Base-by-base conservation (phyloP, 2,888 invertebrate genomes). In the Lithodes maja region DNA sequence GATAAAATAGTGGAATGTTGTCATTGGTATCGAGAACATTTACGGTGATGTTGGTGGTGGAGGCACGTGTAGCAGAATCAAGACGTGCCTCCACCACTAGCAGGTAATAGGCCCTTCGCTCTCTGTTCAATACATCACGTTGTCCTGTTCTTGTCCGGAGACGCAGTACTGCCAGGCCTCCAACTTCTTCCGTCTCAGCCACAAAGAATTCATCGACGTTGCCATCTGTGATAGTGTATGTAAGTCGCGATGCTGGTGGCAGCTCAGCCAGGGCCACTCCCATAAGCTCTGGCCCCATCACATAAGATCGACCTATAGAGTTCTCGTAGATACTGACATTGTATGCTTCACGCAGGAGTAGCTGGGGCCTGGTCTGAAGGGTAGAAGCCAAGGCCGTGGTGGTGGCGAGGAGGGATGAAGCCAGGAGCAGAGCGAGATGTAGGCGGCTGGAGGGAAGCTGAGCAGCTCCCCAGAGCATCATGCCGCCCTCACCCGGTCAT, bases 261-360 rank as follows among this genome's bases (percentile, higher is more conserved):
- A 94, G 93, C 93, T 94, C 17, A 33, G 68, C 82, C 91, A 96
- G 93, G 90, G 94, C 94, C 92, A 98, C 96, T 91, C 98, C 99
- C 95, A 98, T 97, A 92, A 96, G 96, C 87, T 96, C 96, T 92
- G 96, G 96, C 92, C 95, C 96, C 71, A 96, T 95, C 90, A 94
- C 93, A 94, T 96, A 97, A n/a, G 97, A 97, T 94, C 97, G 97
- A 90, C 97, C 97, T 90, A 97, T 95, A 93, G 97, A 97, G 95
- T 99, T 98, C 94, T 99, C 99, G 89, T 97, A 96, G 93, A 99
- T 97, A 93, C 96, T 96, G 93, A 97, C 97, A 95, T 98, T 98
- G 95, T 98, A 99, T 52, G 95, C 94, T 69, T 95, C 93, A 92
- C 95, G 95, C 33, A 96, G 95, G 94, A 99, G 98, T 92, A 2